A percentile compares a stretch with the other conserved stretches of the same genome.
phyloP scores from a whole-genome alignment of 2,888 invertebrate genomes.

The Epinotia nisella region DNA sequence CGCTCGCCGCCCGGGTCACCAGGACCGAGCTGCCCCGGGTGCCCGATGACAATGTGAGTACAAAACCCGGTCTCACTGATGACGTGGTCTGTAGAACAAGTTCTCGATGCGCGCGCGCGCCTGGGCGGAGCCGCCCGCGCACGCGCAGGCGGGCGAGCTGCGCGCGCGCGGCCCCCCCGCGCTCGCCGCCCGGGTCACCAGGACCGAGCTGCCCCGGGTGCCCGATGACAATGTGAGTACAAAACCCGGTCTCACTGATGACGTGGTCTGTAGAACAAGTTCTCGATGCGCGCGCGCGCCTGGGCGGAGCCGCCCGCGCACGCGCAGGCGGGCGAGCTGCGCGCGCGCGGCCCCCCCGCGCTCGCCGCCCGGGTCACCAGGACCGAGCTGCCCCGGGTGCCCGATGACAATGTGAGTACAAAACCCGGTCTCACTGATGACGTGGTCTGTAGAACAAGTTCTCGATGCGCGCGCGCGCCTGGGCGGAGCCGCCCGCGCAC shows the following conservation, averaged over 20 bases:
- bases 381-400: conserved; percentile 63
- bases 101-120: conserved; percentile 53
- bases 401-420: conserved; percentile 67
- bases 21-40: conserved; percentile 66
- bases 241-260: too few species aligned
- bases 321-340: conserved; percentile 51
- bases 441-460: too few species aligned
- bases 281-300: conserved; percentile 55
- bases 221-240: conserved; percentile 66
- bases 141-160: conserved; percentile 56
- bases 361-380: conserved; percentile 67
- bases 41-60: conserved; percentile 65
- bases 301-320: conserved; percentile 66
- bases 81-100: too few species aligned
- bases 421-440: too few species aligned
- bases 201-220: conserved; percentile 66
- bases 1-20: conserved; percentile 65
- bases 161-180: conserved; percentile 62
- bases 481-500: conserved; percentile 64
- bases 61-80: too few species aligned
- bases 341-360: conserved; percentile 61
- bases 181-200: conserved; percentile 65
- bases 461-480: conserved; percentile 55
- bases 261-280: too few species aligned
- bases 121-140: conserved; percentile 63